Evolutionary conservation across 2,797 vertebrate genomes (phyloP).

Genomic region (Tiaroga cobitis): DNA sequence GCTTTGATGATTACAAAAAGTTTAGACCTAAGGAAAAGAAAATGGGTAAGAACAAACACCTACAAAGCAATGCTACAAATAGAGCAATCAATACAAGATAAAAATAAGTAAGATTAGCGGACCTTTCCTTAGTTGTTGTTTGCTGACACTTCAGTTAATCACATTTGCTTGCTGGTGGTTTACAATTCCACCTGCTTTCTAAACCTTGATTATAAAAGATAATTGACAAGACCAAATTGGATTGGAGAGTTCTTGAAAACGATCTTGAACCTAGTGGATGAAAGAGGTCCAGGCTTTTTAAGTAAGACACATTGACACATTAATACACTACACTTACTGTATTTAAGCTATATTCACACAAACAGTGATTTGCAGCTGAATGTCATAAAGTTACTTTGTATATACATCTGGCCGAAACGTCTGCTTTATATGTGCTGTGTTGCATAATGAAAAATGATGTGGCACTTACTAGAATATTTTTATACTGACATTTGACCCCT

Average conservation of each 20-base stretch:
- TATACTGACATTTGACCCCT: background rate
- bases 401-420: background rate
- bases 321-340: background rate
- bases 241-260: background rate
- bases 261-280: background rate
- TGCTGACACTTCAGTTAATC: background rate
- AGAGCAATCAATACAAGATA: background rate
- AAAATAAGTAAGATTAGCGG: background rate
- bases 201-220: slow-evolving; percentile 14
- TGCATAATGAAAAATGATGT: background rate
- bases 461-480: background rate
- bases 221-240: background rate
- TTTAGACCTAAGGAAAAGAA: background rate
- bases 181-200: slow-evolving; percentile 11
- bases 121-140: background rate
- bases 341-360: background rate
- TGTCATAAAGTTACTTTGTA: background rate
- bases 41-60: background rate
- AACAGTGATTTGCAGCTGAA: background rate
- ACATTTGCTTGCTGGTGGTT: background rate
- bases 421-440: background rate
- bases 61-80: background rate
- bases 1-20: background rate
- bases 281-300: background rate
- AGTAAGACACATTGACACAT: background rate